These are phyloP conservation scores for Drosophila varians DNA, from an alignment of 1,140 invertebrate species.

Conservation along the genomic window DNA sequence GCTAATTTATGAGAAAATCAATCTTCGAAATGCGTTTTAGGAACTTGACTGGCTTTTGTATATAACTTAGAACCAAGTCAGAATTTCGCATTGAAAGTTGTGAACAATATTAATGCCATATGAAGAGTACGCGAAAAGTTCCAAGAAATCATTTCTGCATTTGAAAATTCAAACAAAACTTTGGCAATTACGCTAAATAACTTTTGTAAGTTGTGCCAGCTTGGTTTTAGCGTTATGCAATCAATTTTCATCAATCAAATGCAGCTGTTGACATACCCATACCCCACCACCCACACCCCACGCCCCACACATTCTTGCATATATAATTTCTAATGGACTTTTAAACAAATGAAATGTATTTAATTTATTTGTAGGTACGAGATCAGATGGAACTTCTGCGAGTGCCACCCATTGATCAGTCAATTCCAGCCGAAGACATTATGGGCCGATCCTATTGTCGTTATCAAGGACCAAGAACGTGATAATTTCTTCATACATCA, in stretches of 20 bases:
- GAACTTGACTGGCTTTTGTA: conserved; percentile 3
- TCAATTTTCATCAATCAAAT: conserved; percentile 64
- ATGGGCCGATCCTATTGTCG: conserved; percentile 84
- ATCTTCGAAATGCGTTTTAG: background rate
- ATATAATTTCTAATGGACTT: conserved; percentile 35
- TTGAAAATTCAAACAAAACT: conserved; percentile 65
- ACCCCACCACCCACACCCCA: background rate
- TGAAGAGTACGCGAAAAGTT: conserved; percentile 26
- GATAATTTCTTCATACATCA: conserved; percentile 79
- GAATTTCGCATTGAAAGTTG: conserved; percentile 9
- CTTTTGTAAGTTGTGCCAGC: conserved; percentile 48
- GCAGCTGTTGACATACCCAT: conserved; percentile 28
- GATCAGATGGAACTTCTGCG: conserved; percentile 81
- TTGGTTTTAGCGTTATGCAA: conserved; percentile 46
- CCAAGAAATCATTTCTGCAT: conserved; percentile 47
- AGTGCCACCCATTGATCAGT: conserved; percentile 80
- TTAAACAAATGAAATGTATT: conserved; percentile 17
- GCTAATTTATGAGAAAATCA: background rate
- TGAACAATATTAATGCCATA: conserved; percentile 40
- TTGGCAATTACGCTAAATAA: conserved; percentile 53
- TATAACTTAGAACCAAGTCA: conserved; percentile 28
- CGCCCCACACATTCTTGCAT: conserved; percentile 6
- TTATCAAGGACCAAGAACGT: conserved; percentile 83
- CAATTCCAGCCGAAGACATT: conserved; percentile 83
- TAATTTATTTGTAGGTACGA: conserved; percentile 64